Evolutionary conservation across 2,797 vertebrate genomes (phyloP).

Genomic region (Sylvilagus floridanus): DNA sequence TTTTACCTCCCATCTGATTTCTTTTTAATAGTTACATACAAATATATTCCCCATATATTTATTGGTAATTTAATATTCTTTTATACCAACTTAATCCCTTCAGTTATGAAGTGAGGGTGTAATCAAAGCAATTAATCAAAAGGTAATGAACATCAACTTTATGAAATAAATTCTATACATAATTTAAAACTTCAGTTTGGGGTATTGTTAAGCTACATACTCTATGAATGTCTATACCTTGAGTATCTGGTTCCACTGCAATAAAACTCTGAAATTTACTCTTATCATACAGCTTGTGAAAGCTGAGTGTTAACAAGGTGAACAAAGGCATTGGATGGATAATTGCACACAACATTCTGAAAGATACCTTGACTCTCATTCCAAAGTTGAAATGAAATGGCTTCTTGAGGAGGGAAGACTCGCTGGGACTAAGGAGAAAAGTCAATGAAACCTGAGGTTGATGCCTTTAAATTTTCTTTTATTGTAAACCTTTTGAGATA

Average conservation of each 20-base stretch:
- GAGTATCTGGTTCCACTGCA: conserved; percentile 43
- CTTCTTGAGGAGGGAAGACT: conserved; percentile 57
- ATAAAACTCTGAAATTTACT: conserved; percentile 41
- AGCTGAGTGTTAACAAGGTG: conserved; percentile 67
- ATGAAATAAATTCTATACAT: conserved; percentile 8
- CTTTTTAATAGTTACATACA: conserved; percentile 6
- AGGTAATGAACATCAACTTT: not conserved
- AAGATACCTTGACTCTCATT: conserved; percentile 57
- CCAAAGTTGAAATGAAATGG: conserved; percentile 66
- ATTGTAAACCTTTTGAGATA: conserved; percentile 75
- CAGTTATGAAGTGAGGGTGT: conserved; percentile 29
- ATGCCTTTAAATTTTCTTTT: conserved; percentile 77
- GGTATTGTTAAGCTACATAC: not conserved
- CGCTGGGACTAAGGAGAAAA: conserved; percentile 67
- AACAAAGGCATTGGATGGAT: conserved; percentile 53
- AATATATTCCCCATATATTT: not conserved
- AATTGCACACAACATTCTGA: conserved; percentile 69
- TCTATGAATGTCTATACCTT: conserved; percentile 46
- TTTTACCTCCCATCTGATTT: conserved; percentile 48
- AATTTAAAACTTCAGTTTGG: not conserved
- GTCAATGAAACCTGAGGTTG: conserved; percentile 70
- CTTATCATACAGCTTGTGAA: conserved; percentile 1
- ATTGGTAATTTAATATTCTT: conserved; percentile 38
- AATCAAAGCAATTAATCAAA: not conserved
- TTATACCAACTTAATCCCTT: conserved; percentile 57